Conservation (phyloP, 2,888 invertebrate genomes). For the Thereva nobilitata region DNA sequence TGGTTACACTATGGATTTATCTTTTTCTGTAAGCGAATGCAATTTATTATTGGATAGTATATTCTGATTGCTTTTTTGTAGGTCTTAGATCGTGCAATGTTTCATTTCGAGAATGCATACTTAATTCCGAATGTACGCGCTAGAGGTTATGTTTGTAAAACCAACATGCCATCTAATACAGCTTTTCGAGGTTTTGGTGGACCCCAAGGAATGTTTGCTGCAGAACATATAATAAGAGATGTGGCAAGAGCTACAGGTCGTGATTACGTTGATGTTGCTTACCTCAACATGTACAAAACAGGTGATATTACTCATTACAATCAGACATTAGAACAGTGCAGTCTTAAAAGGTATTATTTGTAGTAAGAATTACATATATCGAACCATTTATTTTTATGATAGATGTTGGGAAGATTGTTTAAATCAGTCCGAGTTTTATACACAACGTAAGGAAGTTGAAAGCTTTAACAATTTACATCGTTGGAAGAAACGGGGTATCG, state of each 20-base stretch:
- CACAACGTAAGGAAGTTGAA: conserved; percentile 64
- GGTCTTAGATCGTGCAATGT: conserved; percentile 83
- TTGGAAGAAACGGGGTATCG: conserved; percentile 85
- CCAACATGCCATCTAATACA: conserved; percentile 89
- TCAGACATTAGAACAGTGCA: conserved; percentile 74
- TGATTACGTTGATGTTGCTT: conserved; percentile 66
- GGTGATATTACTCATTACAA: conserved; percentile 79
- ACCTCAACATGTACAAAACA: conserved; percentile 78
- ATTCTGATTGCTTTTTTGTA: conserved; percentile 52
- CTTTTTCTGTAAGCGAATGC: conserved; percentile 67
- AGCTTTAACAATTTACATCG: conserved; percentile 77
- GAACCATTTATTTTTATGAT: conserved; percentile 29
- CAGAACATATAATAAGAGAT: conserved; percentile 76
- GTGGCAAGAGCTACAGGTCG: conserved; percentile 72
- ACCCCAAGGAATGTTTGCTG: conserved; percentile 88
- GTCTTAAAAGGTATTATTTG: conserved; percentile 59
- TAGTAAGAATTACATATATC: no score
- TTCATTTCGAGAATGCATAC: conserved; percentile 84
- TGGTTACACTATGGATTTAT: conserved; percentile 82
- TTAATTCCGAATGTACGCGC: conserved; percentile 74
- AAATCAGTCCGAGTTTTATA: conserved; percentile 66
- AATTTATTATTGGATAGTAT: not conserved
- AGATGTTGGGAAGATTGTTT: conserved; percentile 82
- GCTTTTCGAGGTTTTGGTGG: conserved; percentile 93
- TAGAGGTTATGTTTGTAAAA: conserved; percentile 77